A percentile compares a stretch with the other conserved stretches of the same genome.
Evolutionary conservation across 2,797 vertebrate species (phyloP).

Genomic region (Poeciliopsis turneri): DNA sequence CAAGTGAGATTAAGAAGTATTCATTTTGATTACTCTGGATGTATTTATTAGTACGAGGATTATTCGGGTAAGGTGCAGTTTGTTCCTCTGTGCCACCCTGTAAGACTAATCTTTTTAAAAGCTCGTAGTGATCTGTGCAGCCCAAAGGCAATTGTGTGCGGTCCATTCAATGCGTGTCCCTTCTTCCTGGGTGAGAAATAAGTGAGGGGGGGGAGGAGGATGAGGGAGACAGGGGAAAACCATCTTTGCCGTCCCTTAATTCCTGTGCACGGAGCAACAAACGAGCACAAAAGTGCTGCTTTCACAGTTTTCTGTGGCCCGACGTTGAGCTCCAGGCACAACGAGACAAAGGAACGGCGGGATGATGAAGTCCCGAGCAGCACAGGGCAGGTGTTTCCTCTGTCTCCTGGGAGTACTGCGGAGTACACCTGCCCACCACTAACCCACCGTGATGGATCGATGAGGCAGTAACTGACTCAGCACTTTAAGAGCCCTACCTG

Average conservation of each 20-base stretch:
- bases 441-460: slow-evolving; percentile 86
- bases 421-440: slow-evolving; percentile 85
- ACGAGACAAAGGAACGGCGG: slow-evolving; percentile 79
- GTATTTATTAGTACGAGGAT: slow-evolving; percentile 53
- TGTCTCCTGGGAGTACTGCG: slow-evolving; percentile 76
- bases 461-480: slow-evolving; percentile 88
- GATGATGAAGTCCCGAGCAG: slow-evolving; percentile 77
- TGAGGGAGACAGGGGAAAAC: slow-evolving; percentile 62
- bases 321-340: slow-evolving; percentile 76
- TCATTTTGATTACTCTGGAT: slow-evolving; percentile 55
- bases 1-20: slow-evolving; percentile 40
- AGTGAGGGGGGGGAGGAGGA: slow-evolving; percentile 46
- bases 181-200: slow-evolving; percentile 65
- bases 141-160: slow-evolving; percentile 68
- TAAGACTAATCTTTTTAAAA: slow-evolving; percentile 36
- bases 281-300: slow-evolving; percentile 85
- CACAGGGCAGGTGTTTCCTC: slow-evolving; percentile 85
- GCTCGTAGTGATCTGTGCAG: slow-evolving; percentile 40
- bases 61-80: slow-evolving; percentile 32
- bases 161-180: slow-evolving; percentile 69
- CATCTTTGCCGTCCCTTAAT: slow-evolving; percentile 71
- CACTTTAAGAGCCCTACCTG: slow-evolving; percentile 82
- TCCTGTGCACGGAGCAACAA: slow-evolving; percentile 79
- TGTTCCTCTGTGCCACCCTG: slow-evolving; percentile 7
- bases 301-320: slow-evolving; percentile 81